phyloP scores from a whole-genome alignment of 2,113 vertebrate species.

The Perca schrenkii region DNA sequence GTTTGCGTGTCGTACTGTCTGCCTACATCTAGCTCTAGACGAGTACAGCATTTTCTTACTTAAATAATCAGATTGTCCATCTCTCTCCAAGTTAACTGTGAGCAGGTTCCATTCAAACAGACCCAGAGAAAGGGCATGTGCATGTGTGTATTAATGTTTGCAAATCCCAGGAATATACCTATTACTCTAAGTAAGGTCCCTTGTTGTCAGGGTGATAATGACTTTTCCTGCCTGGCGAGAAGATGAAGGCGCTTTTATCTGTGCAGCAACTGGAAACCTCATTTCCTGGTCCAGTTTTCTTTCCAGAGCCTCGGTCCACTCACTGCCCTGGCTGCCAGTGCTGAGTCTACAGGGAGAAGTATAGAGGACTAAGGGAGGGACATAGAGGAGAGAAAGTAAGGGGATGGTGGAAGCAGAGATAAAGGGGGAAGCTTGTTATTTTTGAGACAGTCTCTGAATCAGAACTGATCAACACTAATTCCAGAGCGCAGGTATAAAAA shows the following conservation, averaged over 20 bases:
- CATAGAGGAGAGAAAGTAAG: background rate
- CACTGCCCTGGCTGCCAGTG: constrained; percentile 31
- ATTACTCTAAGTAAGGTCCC: constrained; percentile 42
- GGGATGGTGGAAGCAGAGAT: background rate
- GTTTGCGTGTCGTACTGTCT: background rate
- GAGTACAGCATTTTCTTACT: constrained; percentile 18
- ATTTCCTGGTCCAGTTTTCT: constrained; percentile 74
- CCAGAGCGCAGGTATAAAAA: background rate
- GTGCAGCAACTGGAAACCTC: constrained; percentile 74
- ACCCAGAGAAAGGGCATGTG: constrained; percentile 28
- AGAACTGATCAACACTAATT: background rate
- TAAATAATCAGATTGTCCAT: constrained; percentile 33
- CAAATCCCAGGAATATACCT: constrained; percentile 35
- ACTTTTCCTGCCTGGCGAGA: constrained; percentile 70
- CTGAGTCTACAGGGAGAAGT: constrained; percentile 37
- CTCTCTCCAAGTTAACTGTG: constrained; percentile 23
- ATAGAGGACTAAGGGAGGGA: constrained; percentile 12
- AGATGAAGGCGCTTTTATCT: constrained; percentile 71
- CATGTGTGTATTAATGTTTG: constrained; percentile 29
- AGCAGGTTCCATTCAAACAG: constrained; percentile 19
- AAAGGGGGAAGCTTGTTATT: background rate
- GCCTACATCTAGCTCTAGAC: constrained; percentile 11
- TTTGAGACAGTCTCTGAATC: background rate
- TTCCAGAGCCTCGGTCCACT: constrained; percentile 53
- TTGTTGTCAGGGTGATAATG: constrained; percentile 68